Base-by-base conservation (phyloP, 2,797 vertebrate species). In the Alectoris magna region DNA sequence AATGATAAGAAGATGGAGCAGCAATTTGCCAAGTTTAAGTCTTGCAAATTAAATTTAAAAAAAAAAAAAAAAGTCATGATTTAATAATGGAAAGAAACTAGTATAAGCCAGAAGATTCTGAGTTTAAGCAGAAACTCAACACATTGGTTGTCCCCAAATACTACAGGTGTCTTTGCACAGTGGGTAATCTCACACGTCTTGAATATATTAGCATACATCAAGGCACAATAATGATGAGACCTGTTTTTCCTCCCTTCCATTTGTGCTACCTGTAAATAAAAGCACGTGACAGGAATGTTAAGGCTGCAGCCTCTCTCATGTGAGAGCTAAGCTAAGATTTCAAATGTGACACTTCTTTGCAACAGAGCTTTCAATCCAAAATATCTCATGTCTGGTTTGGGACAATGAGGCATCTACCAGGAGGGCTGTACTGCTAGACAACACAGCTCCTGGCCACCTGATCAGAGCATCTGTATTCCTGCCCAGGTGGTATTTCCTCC, bases 231-330 rank as follows among this genome's bases (percentile, higher is more conserved):
- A 89, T 95, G 93, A 95, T 91, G 90, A 97, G 94, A 89, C 87
- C 91, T 95, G 90, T 84, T 91, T 96, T 90, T 84, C 74, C 76
- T 93, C 88, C 88, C 81, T 94, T 90, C 70, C 88, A 90, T 95
- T 96, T 96, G 91, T 92, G 92, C 90, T 96, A 74, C 59, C 75
- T 96, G 96, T 97, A 97, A 97, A 97, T 96, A 96, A 97, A 97
- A 96, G 85, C 92, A 94, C 11, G 60, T 91, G 91, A 76, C 49
- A 88, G 43, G 95, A 95, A 95, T 96, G 70, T 75, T 94, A 93
- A 95, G 71, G 87, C 70, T 87, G 53, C 63, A 83, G 85, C 66
- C 78, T 93, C 58, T 71, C 75, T 82, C 85, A 44, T 38, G 72
- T 0, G 6, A 86, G 73, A 67, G 48, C 75, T 93, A 69, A 73